Evolutionary conservation across 2,888 invertebrate genomes (phyloP).

Genomic region (Galerucella pusilla): DNA sequence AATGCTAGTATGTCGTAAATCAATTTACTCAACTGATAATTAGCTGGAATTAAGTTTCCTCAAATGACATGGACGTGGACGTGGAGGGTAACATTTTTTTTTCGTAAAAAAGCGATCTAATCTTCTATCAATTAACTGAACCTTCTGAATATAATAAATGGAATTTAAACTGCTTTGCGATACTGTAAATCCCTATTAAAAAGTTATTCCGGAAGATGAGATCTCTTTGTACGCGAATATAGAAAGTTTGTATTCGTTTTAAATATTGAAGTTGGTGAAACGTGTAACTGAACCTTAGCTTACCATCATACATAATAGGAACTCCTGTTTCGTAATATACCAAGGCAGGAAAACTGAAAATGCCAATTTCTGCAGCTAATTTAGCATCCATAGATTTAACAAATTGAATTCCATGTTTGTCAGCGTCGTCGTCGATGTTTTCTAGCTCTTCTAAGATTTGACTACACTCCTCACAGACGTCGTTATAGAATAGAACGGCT

Average conservation of each 20-base stretch:
- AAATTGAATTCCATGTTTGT: slow-evolving; percentile 92
- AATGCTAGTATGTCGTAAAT: no score
- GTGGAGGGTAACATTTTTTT: no score
- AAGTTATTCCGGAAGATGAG: no score
- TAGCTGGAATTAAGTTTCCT: no score
- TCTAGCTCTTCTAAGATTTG: slow-evolving; percentile 89
- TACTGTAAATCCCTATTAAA: no score
- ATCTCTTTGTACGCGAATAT: no score
- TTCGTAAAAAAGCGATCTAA: no score
- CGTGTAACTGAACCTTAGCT: slow-evolving; percentile 61
- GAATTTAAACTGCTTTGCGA: no score
- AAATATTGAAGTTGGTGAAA: slow-evolving; percentile 12
- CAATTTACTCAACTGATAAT: no score
- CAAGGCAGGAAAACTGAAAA: slow-evolving; percentile 90
- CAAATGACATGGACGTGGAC: no score
- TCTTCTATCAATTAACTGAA: no score
- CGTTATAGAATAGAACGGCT: slow-evolving; percentile 88
- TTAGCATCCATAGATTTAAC: slow-evolving; percentile 93
- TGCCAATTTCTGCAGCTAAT: slow-evolving; percentile 89
- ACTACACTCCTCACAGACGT: slow-evolving; percentile 87
- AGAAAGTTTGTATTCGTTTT: not conserved
- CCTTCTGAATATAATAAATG: no score
- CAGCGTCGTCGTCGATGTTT: slow-evolving; percentile 92
- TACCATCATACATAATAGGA: slow-evolving; percentile 95
- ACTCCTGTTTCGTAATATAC: slow-evolving; percentile 95